Base-by-base conservation (phyloP, 2,888 invertebrate genomes). In the Scotopteryx bipunctaria region DNA sequence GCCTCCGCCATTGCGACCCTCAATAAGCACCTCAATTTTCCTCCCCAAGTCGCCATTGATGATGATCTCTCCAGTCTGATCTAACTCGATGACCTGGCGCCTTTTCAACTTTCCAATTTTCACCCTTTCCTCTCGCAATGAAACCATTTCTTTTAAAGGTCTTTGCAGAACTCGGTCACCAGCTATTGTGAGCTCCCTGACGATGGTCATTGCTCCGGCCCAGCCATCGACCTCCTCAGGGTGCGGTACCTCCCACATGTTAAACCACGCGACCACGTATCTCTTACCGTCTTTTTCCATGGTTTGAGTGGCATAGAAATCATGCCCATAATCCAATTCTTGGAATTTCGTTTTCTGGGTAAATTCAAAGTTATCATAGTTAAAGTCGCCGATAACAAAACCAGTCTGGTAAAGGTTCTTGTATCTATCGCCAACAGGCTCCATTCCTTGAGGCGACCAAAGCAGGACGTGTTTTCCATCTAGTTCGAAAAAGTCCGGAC, bases 401-500 rank as follows among this genome's bases (percentile, higher is more conserved):
- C 90, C 90, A 5, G 79, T 86, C 59, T 89, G 87, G 37, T 76
- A 55, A 2, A 69, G 57, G 35, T 89, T 90, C 50, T 86, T 86
- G 60, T 78, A 90, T 52, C 87, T 74, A 46, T 91, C 86, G 1
- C 87, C 91, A 60, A 78, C 59, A 0, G 82, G 73, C 16, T 70
- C 63, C 36, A 91, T 61, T 3, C 90, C 89, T 67, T 90, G 89
- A 0, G 90, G 86, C 1, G 89, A 91, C 69, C 90, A 76, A 1
- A 91, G 67, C 3, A 91, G 61, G 0, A 91, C 66, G 44, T 78
- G 78, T 51, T 81, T 91, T 11, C 86, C 86, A 21, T 81, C 73
- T 2, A 91, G 63, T 55, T 90, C 83, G 19, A 91, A 91, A 49
- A 91, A 86, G 56, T 91, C 91, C 0, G 91, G 91, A 55, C 91